Conservation (phyloP, 2,797 vertebrate species). For the Melanotaenia trifasciata region DNA sequence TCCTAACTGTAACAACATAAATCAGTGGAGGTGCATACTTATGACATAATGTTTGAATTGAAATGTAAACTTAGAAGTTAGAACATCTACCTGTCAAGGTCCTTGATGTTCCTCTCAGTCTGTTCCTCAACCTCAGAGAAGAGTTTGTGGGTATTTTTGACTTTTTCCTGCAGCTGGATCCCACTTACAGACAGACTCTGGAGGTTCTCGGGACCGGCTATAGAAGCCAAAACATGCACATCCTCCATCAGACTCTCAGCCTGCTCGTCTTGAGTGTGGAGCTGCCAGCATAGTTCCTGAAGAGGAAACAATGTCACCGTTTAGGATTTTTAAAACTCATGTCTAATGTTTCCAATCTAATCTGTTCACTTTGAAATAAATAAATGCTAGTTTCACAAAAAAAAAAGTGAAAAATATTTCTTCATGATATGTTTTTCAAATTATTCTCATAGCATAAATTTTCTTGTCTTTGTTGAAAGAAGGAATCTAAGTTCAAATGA, state of each 20-base stretch:
- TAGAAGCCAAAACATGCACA: conserved; percentile 73
- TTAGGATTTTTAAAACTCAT: background rate
- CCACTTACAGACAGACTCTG: conserved; percentile 79
- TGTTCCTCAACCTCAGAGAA: conserved; percentile 85
- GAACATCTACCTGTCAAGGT: conserved; percentile 71
- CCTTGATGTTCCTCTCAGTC: conserved; percentile 80
- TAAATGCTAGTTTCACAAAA: background rate
- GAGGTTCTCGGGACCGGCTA: conserved; percentile 74
- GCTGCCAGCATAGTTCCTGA: conserved; percentile 84
- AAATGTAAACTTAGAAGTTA: background rate
- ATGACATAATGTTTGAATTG: background rate
- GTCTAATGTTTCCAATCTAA: background rate
- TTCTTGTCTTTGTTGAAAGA: background rate
- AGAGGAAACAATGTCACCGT: background rate
- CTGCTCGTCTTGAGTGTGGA: conserved; percentile 84
- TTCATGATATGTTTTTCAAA: background rate
- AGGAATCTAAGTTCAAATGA: too few relatives aligned
- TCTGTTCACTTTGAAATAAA: background rate
- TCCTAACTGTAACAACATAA: background rate
- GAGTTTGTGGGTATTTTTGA: conserved; percentile 81
- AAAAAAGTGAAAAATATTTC: background rate
- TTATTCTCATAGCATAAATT: background rate
- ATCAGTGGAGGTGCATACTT: background rate
- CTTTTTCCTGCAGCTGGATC: conserved; percentile 64
- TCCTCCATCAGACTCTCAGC: conserved; percentile 83